Evolutionary conservation across 2,113 vertebrate genomes (phyloP).

Genomic region (Aplodontia rufa): DNA sequence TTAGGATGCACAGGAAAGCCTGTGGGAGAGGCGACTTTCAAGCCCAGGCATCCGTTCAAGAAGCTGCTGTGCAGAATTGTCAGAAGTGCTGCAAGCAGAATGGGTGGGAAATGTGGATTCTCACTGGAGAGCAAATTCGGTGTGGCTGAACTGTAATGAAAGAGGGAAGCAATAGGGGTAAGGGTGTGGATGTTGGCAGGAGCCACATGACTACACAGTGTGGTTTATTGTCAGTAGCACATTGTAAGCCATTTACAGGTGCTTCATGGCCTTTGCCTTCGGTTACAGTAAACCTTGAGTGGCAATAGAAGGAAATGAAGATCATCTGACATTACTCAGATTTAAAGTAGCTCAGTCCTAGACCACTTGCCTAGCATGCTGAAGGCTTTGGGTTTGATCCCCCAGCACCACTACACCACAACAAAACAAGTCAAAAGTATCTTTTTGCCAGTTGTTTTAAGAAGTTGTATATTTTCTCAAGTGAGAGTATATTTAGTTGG

Average conservation of each 20-base stretch:
- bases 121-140: not conserved
- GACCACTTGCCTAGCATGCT: not conserved
- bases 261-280: not conserved
- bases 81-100: not conserved
- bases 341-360: not conserved
- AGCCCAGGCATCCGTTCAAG: not conserved
- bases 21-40: not conserved
- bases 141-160: not conserved
- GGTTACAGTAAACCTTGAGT: not conserved
- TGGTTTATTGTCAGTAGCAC: not conserved
- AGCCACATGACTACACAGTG: not conserved
- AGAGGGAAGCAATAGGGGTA: not conserved
- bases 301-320: not conserved
- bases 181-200: not conserved
- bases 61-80: not conserved
- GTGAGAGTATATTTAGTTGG: not conserved
- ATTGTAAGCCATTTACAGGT: not conserved
- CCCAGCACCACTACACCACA: not conserved
- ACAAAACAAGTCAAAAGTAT: not conserved
- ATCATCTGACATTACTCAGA: not conserved
- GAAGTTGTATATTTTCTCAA: not conserved
- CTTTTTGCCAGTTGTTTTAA: not conserved
- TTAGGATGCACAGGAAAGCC: too few relatives aligned
- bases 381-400: not conserved
- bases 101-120: not conserved